These are phyloP conservation scores for Delphinapterus leucas DNA, from an alignment of 2,113 vertebrate species.

Conservation along the genomic window DNA sequence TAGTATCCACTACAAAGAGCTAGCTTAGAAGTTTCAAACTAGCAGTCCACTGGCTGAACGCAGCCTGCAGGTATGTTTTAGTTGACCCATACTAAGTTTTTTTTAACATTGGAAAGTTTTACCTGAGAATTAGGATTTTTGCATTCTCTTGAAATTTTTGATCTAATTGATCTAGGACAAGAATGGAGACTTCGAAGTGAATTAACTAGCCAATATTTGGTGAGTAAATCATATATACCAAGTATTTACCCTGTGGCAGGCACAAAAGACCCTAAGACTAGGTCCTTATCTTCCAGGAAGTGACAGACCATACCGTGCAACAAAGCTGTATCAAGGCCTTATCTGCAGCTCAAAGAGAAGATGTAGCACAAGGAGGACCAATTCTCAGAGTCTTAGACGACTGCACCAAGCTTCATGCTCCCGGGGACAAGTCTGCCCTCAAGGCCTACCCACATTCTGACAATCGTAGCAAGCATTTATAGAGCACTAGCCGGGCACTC, in stretches of 20 bases:
- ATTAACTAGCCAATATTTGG: not conserved
- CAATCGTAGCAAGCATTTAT: accelerated
- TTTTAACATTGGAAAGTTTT: not conserved
- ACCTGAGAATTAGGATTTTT: not conserved
- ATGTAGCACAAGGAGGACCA: not conserved
- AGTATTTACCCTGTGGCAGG: not conserved
- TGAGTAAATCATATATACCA: not conserved
- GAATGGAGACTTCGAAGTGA: not conserved
- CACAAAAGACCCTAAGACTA: not conserved
- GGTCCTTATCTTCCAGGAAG: not conserved
- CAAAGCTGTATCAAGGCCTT: not conserved
- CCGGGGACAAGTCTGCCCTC: not conserved
- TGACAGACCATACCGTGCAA: accelerated
- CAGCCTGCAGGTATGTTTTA: not conserved
- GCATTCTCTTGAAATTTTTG: not conserved
- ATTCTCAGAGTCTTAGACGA: not conserved
- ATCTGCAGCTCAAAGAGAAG: not conserved
- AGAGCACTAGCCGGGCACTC: not conserved
- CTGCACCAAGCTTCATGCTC: not conserved
- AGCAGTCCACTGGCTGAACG: no score
- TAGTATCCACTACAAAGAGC: not conserved
- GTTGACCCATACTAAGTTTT: not conserved
- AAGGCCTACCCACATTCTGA: accelerated
- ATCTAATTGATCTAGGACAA: not conserved
- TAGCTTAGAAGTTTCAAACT: not conserved